These are phyloP conservation scores for Bolborhynchus lineola DNA, from an alignment of 2,113 vertebrate genomes.

Conservation along the genomic window DNA sequence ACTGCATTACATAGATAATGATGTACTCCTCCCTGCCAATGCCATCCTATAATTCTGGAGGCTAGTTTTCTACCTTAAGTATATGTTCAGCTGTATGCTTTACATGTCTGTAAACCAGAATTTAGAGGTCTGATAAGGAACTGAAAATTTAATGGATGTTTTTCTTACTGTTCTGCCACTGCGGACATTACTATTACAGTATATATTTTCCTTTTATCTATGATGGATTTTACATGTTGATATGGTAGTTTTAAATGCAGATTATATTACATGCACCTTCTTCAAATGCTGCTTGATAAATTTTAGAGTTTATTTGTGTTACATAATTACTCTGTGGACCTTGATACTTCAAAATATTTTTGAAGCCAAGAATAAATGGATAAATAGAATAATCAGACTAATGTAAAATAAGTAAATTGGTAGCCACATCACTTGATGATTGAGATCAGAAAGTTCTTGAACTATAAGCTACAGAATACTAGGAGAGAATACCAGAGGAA, in stretches of 20 bases:
- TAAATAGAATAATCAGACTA: not conserved
- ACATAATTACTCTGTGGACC: not conserved
- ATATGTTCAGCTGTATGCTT: not conserved
- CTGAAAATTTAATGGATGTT: not conserved
- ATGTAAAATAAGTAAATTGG: not conserved
- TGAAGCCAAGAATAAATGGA: not conserved
- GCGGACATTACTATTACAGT: not conserved
- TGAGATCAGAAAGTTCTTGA: not conserved
- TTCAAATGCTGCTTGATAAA: not conserved
- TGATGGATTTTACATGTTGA: not conserved
- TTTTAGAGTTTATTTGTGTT: not conserved
- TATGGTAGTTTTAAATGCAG: not conserved
- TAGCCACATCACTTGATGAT: accelerated
- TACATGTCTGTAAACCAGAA: not conserved
- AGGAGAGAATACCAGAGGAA: not conserved
- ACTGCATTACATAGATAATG: not conserved
- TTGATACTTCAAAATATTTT: not conserved
- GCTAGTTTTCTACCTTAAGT: not conserved
- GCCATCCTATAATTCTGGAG: not conserved
- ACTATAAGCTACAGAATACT: not conserved
- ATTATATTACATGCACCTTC: not conserved
- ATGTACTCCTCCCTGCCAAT: not conserved
- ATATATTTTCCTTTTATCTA: not conserved
- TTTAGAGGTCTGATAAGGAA: not conserved
- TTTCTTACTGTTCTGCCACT: not conserved